Percentiles rank a stretch among this genome's conserved stretches.
These are phyloP conservation scores for Patagioenas fasciata DNA, from an alignment of 2,113 vertebrate genomes.

Conservation along the genomic window DNA sequence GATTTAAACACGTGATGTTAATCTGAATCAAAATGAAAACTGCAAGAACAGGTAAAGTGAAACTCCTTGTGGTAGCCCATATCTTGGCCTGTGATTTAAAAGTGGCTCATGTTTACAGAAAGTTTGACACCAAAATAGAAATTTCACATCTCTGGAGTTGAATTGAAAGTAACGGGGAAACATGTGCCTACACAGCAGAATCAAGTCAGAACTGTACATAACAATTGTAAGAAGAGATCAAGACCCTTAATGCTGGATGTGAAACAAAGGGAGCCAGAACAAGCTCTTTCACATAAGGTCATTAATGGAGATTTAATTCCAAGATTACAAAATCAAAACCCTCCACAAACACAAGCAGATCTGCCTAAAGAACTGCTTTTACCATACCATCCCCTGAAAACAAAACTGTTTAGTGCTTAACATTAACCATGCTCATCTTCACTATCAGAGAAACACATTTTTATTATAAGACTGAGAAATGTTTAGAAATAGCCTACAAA, in stretches of 20 bases:
- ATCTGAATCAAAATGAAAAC: not conserved
- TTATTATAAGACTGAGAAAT: not conserved
- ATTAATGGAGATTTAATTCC: not conserved
- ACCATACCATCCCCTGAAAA: not conserved
- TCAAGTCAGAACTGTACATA: not conserved
- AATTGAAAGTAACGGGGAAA: not conserved
- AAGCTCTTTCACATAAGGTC: not conserved
- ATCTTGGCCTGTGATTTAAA: not conserved
- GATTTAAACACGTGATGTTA: not conserved
- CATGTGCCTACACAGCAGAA: not conserved
- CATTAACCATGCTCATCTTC: not conserved
- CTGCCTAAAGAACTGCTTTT: not conserved
- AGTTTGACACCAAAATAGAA: not conserved
- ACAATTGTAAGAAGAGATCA: fast-evolving
- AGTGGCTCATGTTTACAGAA: not conserved
- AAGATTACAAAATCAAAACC: not conserved
- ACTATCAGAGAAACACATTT: not conserved
- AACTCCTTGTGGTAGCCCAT: not conserved
- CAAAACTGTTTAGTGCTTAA: not conserved
- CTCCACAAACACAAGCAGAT: not conserved
- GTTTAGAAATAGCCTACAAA: not conserved
- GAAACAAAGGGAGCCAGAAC: not conserved
- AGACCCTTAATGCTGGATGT: too few species aligned
- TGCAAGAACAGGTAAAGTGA: not conserved
- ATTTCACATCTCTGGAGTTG: not conserved